Conservation (phyloP, 2,888 invertebrate species). For the Xestoiulus laeticollis region DNA sequence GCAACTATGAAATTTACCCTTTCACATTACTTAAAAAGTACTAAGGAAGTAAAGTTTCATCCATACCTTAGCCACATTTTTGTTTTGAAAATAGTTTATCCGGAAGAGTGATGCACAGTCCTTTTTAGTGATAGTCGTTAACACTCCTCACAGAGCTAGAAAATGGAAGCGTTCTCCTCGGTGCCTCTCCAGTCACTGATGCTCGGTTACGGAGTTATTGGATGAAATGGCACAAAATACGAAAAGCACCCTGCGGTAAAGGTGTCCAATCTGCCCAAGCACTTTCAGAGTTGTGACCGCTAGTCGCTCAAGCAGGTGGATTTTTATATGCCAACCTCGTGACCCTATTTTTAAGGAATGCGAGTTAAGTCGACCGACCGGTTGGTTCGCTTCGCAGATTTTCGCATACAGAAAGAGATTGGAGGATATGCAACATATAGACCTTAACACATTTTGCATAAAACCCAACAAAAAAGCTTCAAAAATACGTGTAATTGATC, state of each 20-base stretch:
- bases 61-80: slow-evolving; percentile 19
- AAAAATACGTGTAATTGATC: background rate
- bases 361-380: slow-evolving; percentile 46
- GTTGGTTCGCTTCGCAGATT: slow-evolving; percentile 44
- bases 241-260: background rate
- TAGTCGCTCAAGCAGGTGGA: slow-evolving; percentile 49
- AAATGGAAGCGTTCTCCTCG: background rate
- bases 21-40: too few relatives aligned
- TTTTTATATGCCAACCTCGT: slow-evolving; percentile 52
- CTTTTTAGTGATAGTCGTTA: background rate
- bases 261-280: slow-evolving; percentile 18
- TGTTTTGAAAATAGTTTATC: background rate
- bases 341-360: slow-evolving; percentile 52
- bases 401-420: background rate
- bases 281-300: slow-evolving; percentile 53
- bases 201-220: background rate
- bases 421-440: background rate
- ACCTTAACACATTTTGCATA: background rate
- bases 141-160: background rate
- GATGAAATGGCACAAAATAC: background rate
- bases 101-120: background rate
- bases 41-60: too few relatives aligned
- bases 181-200: background rate
- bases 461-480: background rate
- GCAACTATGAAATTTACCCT: too few relatives aligned